phyloP scores from a whole-genome alignment of 2,888 invertebrate genomes.

The Lysandra bellargus region DNA sequence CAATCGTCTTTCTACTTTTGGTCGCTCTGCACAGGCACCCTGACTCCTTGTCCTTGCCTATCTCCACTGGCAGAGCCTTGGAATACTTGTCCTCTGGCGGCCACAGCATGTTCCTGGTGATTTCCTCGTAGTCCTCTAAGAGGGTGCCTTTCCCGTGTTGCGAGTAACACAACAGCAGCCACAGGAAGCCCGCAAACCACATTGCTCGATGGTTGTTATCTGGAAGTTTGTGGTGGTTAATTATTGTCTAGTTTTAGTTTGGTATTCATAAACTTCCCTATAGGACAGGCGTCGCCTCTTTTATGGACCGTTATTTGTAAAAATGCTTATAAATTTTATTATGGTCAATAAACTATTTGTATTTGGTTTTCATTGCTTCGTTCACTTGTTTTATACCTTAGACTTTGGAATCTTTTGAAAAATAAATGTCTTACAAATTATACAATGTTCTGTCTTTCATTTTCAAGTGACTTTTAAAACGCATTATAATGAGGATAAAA shows the following conservation, averaged over 20 bases:
- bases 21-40: slow-evolving; percentile 78
- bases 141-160: slow-evolving; percentile 58
- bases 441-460: no score
- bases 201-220: slow-evolving; percentile 42
- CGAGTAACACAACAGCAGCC: slow-evolving; percentile 67
- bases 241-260: background rate
- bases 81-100: slow-evolving; percentile 50
- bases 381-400: no score
- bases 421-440: no score
- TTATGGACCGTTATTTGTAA: no score
- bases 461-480: no score
- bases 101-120: slow-evolving; percentile 52
- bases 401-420: no score
- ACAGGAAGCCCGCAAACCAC: slow-evolving; percentile 57
- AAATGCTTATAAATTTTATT: no score
- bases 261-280: no score
- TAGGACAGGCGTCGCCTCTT: no score
- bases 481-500: no score
- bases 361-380: no score
- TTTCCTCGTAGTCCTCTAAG: slow-evolving; percentile 59
- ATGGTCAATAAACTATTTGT: no score
- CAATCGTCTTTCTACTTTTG: slow-evolving; percentile 53
- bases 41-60: slow-evolving; percentile 60
- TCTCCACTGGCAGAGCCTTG: slow-evolving; percentile 56
- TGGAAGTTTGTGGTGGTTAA: background rate